Conservation (phyloP, 2,797 vertebrate species). For the Serranus cabrilla region DNA sequence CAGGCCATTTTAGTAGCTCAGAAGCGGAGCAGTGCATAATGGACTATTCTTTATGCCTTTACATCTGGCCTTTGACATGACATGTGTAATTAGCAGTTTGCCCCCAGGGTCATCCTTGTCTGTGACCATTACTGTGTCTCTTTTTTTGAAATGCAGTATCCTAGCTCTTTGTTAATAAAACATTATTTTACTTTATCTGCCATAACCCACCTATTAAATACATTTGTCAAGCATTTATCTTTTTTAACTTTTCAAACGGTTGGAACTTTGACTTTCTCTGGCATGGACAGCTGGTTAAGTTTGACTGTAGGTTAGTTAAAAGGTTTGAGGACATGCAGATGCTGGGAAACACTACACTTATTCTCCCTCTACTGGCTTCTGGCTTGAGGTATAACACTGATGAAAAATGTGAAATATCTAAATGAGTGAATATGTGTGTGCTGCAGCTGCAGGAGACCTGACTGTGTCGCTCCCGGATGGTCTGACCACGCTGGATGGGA, state of each 20-base stretch:
- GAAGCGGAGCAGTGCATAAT: neutral
- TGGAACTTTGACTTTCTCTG: neutral
- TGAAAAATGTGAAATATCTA: neutral
- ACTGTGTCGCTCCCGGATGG: slow-evolving; percentile 96
- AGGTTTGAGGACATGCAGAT: no score
- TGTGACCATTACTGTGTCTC: neutral
- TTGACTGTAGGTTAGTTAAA: neutral
- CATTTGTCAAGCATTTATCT: neutral
- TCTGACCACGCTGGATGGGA: slow-evolving; percentile 95
- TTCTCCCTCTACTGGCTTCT: neutral
- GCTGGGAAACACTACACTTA: neutral
- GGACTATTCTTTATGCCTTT: neutral
- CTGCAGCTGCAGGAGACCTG: slow-evolving; percentile 93
- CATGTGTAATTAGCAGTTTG: neutral
- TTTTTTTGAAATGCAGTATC: neutral
- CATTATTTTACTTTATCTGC: neutral
- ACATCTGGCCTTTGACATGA: slow-evolving; percentile 18
- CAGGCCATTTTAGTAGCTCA: neutral
- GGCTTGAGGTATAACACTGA: neutral
- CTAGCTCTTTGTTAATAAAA: neutral
- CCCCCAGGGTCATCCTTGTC: neutral
- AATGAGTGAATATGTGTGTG: slow-evolving; percentile 19
- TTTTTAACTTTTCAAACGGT: neutral
- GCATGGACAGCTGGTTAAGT: neutral
- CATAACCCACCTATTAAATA: neutral